phyloP scores from a whole-genome alignment of 2,888 invertebrate species.

The Galerucella nymphaeae region DNA sequence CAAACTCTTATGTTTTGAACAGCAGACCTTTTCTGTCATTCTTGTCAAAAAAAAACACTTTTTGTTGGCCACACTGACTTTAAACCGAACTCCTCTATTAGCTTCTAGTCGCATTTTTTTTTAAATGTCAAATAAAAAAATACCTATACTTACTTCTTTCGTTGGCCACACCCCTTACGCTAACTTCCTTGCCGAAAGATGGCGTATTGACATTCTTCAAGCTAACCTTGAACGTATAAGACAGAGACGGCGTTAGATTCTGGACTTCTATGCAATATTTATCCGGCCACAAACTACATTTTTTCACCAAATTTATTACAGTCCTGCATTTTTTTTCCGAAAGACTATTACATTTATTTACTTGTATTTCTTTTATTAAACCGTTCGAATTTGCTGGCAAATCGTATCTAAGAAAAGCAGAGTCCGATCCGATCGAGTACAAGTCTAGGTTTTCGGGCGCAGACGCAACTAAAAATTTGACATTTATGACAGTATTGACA shows the following conservation, averaged over 20 bases:
- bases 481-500: too few species aligned
- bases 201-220: slow-evolving; percentile 57
- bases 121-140: too few species aligned
- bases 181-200: slow-evolving; percentile 53
- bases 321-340: slow-evolving; percentile 54
- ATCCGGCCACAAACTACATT: slow-evolving; percentile 56
- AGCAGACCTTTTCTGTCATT: too few species aligned
- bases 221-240: slow-evolving; percentile 54
- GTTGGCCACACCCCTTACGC: slow-evolving; percentile 47
- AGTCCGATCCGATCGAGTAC: slow-evolving; percentile 55
- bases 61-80: too few species aligned
- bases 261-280: slow-evolving; percentile 56
- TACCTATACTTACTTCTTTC: slow-evolving; percentile 52
- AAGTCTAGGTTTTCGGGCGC: slow-evolving; percentile 56
- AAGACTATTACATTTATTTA: slow-evolving; percentile 53
- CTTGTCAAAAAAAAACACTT: too few species aligned
- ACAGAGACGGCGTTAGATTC: slow-evolving; percentile 51
- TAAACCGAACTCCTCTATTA: too few species aligned
- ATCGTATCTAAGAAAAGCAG: slow-evolving; percentile 57
- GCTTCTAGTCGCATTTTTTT: too few species aligned
- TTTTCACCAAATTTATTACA: slow-evolving; percentile 46
- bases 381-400: slow-evolving; percentile 54
- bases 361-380: slow-evolving; percentile 51
- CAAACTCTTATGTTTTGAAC: too few species aligned
- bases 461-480: slow-evolving; percentile 53